Conservation (phyloP, 1,140 invertebrate genomes). For the Panagrolaimus sp. region DNA sequence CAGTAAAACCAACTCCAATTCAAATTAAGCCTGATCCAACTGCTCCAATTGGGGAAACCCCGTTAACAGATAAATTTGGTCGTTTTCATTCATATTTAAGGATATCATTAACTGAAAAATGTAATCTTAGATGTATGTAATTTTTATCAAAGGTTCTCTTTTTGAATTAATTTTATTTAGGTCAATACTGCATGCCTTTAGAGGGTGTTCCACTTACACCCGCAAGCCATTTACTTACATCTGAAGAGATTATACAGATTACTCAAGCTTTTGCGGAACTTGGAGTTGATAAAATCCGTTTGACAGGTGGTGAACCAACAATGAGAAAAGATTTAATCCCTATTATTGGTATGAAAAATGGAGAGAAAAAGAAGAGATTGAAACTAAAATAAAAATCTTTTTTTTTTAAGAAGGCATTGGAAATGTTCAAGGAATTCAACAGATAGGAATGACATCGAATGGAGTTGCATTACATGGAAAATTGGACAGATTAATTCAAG, state of each 20-base stretch:
- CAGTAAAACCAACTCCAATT: constrained; percentile 9
- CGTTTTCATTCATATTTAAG: constrained; percentile 83
- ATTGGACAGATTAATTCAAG: constrained; percentile 71
- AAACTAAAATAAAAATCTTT: constrained; percentile 9
- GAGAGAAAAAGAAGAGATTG: not conserved
- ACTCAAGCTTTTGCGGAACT: constrained; percentile 77
- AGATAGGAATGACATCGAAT: constrained; percentile 89
- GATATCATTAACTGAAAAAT: constrained; percentile 88
- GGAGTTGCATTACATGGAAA: constrained; percentile 78
- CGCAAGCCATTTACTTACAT: constrained; percentile 69
- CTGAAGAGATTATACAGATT: constrained; percentile 75
- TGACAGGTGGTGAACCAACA: constrained; percentile 94
- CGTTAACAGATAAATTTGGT: constrained; percentile 72
- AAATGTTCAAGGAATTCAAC: constrained; percentile 69
- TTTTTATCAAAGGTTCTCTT: constrained; percentile 3
- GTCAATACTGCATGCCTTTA: constrained; percentile 90
- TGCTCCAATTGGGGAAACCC: constrained; percentile 16
- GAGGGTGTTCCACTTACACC: constrained; percentile 76
- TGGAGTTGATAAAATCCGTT: constrained; percentile 82
- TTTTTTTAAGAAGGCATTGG: constrained; percentile 67
- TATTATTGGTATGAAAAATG: constrained; percentile 34
- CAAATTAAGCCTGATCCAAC: not conserved
- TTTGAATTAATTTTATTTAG: constrained; percentile 61
- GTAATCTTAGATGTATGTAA: constrained; percentile 81
- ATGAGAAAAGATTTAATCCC: constrained; percentile 66